Evolutionary conservation across 2,888 invertebrate species (phyloP).

Genomic region (Tineola bisselliella): DNA sequence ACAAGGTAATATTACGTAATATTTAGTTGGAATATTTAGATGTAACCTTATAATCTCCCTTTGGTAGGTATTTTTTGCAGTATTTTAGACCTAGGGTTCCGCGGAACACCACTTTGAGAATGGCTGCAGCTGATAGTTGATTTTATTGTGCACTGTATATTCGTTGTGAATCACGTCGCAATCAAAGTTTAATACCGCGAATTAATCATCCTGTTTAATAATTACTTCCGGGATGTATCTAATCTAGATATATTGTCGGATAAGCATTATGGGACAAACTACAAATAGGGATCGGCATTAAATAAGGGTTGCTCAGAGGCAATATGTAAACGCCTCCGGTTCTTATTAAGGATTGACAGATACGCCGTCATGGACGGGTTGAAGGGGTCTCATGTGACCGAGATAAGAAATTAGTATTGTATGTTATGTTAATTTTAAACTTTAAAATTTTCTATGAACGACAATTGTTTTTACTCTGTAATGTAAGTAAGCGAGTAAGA

Average conservation of each 20-base stretch:
- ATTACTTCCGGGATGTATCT: not conserved
- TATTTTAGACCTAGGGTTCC: too few species aligned
- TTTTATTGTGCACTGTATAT: too few species aligned
- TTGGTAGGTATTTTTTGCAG: too few species aligned
- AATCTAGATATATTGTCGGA: conserved; percentile 3
- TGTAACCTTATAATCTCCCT: too few species aligned
- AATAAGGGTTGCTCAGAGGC: conserved; percentile 14
- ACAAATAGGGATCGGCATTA: conserved; percentile 21
- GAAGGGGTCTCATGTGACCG: not conserved
- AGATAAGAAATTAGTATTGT: not conserved
- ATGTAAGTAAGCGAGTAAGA: too few species aligned
- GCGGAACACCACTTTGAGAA: too few species aligned
- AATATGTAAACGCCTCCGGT: conserved; percentile 19
- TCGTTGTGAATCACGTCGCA: too few species aligned
- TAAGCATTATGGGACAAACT: conserved; percentile 18
- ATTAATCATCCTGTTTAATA: not conserved
- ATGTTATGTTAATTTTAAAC: not conserved
- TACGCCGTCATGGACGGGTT: conserved; percentile 18
- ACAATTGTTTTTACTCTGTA: too few species aligned
- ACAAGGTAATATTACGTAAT: too few species aligned
- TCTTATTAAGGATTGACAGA: conserved; percentile 25
- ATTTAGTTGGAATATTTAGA: too few species aligned
- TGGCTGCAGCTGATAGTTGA: too few species aligned
- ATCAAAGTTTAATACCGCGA: not conserved
- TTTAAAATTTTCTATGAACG: too few species aligned